These are phyloP conservation scores for Egretta garzetta DNA, from an alignment of 2,113 vertebrate species.

Conservation along the genomic window DNA sequence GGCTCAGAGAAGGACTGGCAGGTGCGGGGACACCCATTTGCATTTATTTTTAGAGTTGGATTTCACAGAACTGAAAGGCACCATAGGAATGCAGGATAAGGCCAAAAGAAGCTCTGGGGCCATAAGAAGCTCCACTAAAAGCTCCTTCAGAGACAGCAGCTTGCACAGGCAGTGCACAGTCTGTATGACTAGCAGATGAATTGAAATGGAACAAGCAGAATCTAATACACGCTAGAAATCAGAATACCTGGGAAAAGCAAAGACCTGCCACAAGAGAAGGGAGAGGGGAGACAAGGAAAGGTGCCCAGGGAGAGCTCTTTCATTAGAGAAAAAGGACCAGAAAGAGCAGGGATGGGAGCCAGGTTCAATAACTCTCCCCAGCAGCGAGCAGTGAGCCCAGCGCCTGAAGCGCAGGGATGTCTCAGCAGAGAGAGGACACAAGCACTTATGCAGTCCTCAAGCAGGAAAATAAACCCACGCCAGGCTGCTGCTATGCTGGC, in stretches of 20 bases:
- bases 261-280: background rate
- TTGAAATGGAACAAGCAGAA: background rate
- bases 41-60: background rate
- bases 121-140: background rate
- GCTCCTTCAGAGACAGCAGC: background rate
- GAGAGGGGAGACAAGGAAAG: background rate
- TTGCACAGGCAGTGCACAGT: background rate
- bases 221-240: background rate
- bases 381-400: background rate
- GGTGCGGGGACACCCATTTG: background rate
- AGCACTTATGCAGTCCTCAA: constrained; percentile 11
- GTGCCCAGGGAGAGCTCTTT: background rate
- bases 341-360: background rate
- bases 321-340: background rate
- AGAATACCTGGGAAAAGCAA: background rate
- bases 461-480: background rate
- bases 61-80: background rate
- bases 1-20: background rate
- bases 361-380: background rate
- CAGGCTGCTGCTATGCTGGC: constrained; percentile 24
- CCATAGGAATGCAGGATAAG: background rate
- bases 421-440: background rate
- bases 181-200: background rate
- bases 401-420: background rate
- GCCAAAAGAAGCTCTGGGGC: background rate